Conservation (phyloP, 2,888 invertebrate genomes). For the Zaprionus lineosus region DNA sequence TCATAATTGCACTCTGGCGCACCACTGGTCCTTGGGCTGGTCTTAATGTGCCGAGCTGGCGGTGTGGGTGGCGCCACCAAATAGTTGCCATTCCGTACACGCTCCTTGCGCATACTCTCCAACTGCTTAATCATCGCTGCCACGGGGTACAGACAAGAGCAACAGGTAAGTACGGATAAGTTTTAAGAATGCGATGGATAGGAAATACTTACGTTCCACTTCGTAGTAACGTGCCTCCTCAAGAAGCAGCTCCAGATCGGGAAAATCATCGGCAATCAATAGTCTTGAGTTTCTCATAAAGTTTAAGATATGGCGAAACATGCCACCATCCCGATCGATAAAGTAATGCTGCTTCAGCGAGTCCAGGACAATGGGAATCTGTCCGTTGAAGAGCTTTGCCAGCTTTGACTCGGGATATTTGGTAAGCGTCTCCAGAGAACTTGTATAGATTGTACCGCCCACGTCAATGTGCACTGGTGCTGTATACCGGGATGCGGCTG, state of each 20-base stretch:
- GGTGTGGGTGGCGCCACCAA: slow-evolving; percentile 83
- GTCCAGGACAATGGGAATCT: slow-evolving; percentile 97
- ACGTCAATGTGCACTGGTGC: slow-evolving; percentile 99
- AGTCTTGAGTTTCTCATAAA: slow-evolving; percentile 96
- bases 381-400: slow-evolving; percentile 96
- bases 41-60: slow-evolving; percentile 79
- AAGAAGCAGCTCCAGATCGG: slow-evolving; percentile 92
- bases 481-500: slow-evolving; percentile 94
- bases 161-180: slow-evolving; percentile 6
- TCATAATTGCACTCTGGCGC: slow-evolving; percentile 85
- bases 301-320: slow-evolving; percentile 98
- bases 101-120: slow-evolving; percentile 88
- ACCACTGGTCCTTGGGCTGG: slow-evolving; percentile 70
- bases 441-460: slow-evolving; percentile 98
- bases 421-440: slow-evolving; percentile 97
- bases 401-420: slow-evolving; percentile 96
- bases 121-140: slow-evolving; percentile 89
- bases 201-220: slow-evolving; percentile 88
- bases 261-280: slow-evolving; percentile 93
- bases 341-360: slow-evolving; percentile 99
- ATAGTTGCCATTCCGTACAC: slow-evolving; percentile 85
- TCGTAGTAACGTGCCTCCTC: slow-evolving; percentile 97
- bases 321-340: slow-evolving; percentile 98
- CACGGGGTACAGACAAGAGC: slow-evolving; percentile 6
- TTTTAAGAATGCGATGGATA: neutral